phyloP scores from a whole-genome alignment of 2,888 invertebrate genomes.

The Pollenia angustigena region DNA sequence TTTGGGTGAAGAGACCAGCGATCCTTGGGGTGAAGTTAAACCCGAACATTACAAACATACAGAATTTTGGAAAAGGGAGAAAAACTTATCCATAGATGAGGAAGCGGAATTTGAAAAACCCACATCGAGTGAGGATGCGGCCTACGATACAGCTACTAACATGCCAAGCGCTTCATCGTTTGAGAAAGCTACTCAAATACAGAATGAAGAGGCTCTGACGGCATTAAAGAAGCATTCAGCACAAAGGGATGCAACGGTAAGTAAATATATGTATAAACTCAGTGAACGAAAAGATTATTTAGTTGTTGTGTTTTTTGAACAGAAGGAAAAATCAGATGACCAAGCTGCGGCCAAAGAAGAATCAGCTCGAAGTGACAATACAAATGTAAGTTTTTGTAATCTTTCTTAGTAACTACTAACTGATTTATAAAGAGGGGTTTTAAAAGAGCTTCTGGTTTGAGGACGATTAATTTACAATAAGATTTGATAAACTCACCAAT shows the following conservation, averaged over 20 bases:
- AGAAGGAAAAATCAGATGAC: constrained; percentile 73
- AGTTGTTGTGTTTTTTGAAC: not conserved
- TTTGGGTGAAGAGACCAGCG: constrained; percentile 81
- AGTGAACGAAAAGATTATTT: constrained; percentile 14
- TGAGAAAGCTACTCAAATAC: constrained; percentile 82
- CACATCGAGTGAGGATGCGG: constrained; percentile 75
- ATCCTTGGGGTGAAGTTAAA: constrained; percentile 83
- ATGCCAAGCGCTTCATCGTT: constrained; percentile 82
- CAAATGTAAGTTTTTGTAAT: constrained; percentile 79
- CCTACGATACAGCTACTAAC: constrained; percentile 74
- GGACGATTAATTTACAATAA: too few species aligned
- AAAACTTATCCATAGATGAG: constrained; percentile 82
- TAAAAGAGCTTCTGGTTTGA: not conserved
- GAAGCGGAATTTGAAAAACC: constrained; percentile 77
- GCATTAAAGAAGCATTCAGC: constrained; percentile 77
- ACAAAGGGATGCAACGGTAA: constrained; percentile 74
- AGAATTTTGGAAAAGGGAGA: constrained; percentile 83
- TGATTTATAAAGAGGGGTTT: not conserved
- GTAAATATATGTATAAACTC: not conserved
- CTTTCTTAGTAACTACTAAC: not conserved
- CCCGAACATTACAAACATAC: constrained; percentile 82
- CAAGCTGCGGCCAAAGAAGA: constrained; percentile 66
- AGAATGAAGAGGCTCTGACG: constrained; percentile 81
- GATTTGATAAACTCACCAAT: too few species aligned
- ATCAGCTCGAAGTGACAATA: constrained; percentile 76